Evolutionary conservation across 1,140 invertebrate species (phyloP), one percentile per base, ranked within the genome.

Genomic region (Drosophila tropicalis): DNA sequence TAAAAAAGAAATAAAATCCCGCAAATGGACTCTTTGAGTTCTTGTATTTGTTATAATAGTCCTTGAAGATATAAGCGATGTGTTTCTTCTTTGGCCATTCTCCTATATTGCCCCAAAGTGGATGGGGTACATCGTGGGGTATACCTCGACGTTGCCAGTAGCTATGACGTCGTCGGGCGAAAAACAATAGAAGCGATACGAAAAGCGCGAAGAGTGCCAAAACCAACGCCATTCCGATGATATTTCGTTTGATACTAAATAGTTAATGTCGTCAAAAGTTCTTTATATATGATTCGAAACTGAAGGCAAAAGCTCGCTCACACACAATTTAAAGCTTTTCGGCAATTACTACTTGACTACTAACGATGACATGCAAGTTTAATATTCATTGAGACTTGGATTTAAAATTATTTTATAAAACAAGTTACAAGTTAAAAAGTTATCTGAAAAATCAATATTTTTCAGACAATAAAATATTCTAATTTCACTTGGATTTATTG

Each of bases 41-140:
- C 41, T 85, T 87, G 39, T 76, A 91, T 29, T 82, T 85, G 1
- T 60, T 17, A 13, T 91, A 91, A 44, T 81, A 84, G 13, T 87
- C 83, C 15, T 29, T 39, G 7, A 87, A 87, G 6, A 87, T 22
- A 1, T 61, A 12, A 1, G 67, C 67, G 0, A 89, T 36, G 1
- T 81, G 84, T 0, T 72, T 92, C 51, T 92, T n/a, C 87, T 92
- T 79, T 93, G 93, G 93, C 85, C 81, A 85, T 1, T 85, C 85
- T n/a, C 25, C 65, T 47, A 80, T 17, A 75, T 90, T 82, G 6
- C 89, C 89, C 54, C 58, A 58, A 40, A 82, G 6, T 5, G 57
- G 41, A 76, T 56, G 57, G 1, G 90, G 89, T 22, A 54, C 32
- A 41, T 85, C 79, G 39, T 84, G 70, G 0, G 90, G 90, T n/a